Evolutionary conservation across 2,888 invertebrate species (phyloP), one percentile per base, ranked within the genome.

Genomic region (Linnaemya tessellans): DNA sequence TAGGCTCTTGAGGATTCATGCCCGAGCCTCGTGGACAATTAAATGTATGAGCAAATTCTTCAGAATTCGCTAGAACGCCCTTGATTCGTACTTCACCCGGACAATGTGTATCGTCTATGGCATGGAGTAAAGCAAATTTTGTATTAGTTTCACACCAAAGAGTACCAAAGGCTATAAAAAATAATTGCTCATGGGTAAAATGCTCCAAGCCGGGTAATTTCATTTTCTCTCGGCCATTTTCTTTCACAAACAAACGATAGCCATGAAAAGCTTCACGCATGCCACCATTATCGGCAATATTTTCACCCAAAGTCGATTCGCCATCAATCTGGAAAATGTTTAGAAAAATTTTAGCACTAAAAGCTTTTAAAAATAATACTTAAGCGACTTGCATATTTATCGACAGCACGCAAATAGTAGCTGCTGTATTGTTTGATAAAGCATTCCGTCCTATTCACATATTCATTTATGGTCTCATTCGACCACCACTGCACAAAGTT

Each of bases 401-500:
- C 93, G 1, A 96, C 93, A 89, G 96, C 95, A 0, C 94, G 92
- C 30, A 96, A 89, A 87, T 95, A 95, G 89, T 94, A 96, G 22
- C 92, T 93, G 64, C 94, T 95, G 90, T 98, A 98, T 90, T 98
- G 98, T 56, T 97, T 94, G 18, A 98, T 93, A 90, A 98, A 98
- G 91, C 98, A 98, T 86, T 95, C 93, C 0, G 97, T 95, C 89
- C 95, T 95, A 87, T 96, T 94, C 70, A 95, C 94, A 91, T 97
- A 98, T 22, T 95, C 95, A 15, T 93, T 92, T 64, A 97, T 95
- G 0, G 97, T 97, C 58, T 93, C 93, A 88, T 96, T 96, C 1
- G 95, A 95, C 98, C 98, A 98, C 98, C 98, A 98, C 84, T 97
- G 96, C n/a, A 96, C 93, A 89, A 97, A 93, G 92, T 97, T 97